A percentile compares a stretch with the other conserved stretches of the same genome.
phyloP scores from a whole-genome alignment of 35 echinoderm and acorn worm genomes.

The Eucidaris tribuloides region DNA sequence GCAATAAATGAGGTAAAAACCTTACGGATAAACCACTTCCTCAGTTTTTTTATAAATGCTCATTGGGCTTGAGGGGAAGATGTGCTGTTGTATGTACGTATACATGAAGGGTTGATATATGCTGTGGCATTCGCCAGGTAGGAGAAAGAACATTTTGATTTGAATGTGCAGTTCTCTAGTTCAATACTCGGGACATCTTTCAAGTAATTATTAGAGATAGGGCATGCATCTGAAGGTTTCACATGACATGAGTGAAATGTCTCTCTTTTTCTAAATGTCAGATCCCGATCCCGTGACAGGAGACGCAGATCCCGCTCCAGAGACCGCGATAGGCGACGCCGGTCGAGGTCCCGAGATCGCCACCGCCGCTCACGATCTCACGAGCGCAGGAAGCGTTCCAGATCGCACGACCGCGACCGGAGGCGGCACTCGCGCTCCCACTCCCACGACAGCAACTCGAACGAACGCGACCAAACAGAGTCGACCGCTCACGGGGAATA shows the following conservation, averaged over 20 bases:
- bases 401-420: background rate
- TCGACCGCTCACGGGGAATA: background rate
- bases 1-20: too few relatives aligned
- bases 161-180: background rate
- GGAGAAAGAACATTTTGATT: background rate
- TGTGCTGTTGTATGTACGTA: background rate
- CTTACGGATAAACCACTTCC: too few relatives aligned
- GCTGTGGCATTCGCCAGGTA: background rate
- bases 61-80: too few relatives aligned
- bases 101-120: background rate
- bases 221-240: too few relatives aligned
- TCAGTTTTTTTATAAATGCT: too few relatives aligned
- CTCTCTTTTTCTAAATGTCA: background rate
- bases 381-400: background rate
- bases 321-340: conserved; percentile 11
- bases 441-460: background rate
- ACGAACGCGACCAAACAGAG: background rate
- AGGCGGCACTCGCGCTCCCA: conserved; percentile 1
- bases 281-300: conserved; percentile 11
- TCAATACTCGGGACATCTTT: too few relatives aligned
- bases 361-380: background rate
- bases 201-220: too few relatives aligned
- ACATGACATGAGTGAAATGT: background rate
- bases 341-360: conserved; percentile 37
- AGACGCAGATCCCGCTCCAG: conserved; percentile 51